Percentiles rank a stretch among this genome's conserved stretches.
Evolutionary conservation across 2,888 invertebrate genomes (phyloP).

Genomic region (Parapristionchus giblindavisi): DNA sequence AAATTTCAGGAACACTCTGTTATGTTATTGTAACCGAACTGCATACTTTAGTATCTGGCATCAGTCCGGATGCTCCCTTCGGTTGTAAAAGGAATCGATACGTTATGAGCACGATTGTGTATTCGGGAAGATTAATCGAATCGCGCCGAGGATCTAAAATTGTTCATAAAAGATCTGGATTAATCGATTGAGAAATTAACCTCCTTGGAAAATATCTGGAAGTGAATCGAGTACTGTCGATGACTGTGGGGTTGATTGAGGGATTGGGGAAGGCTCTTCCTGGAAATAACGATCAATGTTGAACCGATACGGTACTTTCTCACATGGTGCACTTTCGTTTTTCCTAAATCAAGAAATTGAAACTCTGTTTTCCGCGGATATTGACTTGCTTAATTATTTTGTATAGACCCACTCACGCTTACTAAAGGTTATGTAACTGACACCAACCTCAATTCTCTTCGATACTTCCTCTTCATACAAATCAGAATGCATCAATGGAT

Average conservation of each 20-base stretch:
- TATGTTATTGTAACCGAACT: no score
- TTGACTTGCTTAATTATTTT: no score
- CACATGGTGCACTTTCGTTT: background rate
- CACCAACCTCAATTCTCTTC: slow-evolving; percentile 16
- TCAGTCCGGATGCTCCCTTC: slow-evolving; percentile 2
- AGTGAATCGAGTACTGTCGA: background rate
- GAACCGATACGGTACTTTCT: background rate
- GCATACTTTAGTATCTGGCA: slow-evolving; percentile 17
- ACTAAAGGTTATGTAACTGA: background rate
- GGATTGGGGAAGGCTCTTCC: slow-evolving; percentile 1
- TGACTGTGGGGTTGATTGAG: background rate
- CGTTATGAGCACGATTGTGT: slow-evolving; percentile 6
- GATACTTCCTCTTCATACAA: slow-evolving; percentile 31
- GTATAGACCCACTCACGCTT: no score
- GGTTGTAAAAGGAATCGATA: slow-evolving; percentile 26
- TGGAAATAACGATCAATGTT: background rate
- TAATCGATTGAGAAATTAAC: background rate
- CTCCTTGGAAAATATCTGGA: slow-evolving; percentile 20
- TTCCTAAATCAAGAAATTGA: no score
- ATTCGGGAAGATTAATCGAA: slow-evolving; percentile 1
- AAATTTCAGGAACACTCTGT: no score
- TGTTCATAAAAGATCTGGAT: background rate
- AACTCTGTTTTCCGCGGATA: no score
- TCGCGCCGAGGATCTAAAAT: slow-evolving; percentile 12
- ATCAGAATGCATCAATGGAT: slow-evolving; percentile 34